Evolutionary conservation across 2,113 vertebrate species (phyloP), one percentile per base, ranked within the genome.

Genomic region (Python bivittatus): DNA sequence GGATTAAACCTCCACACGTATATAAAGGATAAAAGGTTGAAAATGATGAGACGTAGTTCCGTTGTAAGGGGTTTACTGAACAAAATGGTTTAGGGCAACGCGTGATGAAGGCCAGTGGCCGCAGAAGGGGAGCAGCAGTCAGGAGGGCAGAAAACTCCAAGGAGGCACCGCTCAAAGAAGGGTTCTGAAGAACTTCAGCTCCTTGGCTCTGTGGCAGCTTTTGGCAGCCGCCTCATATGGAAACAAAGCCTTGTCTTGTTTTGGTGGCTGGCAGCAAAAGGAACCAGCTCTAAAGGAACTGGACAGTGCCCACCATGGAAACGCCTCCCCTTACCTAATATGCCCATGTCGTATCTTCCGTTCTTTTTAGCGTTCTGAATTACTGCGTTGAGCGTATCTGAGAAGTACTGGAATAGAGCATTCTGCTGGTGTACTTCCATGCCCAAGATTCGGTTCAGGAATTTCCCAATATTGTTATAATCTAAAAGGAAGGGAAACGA

Each of bases 381-480:
- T 86, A 99, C 99, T 4, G 99, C 99, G 52, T 97, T 98, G 83
- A 99, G 97, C 0, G 99, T 99, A 95, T 99, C 99, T 0, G 99
- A 98, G 86, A 99, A 99, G 96, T 99, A 99, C 97, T 99, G 99
- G 97, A 99, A 99, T 84, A 99, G 96, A 0, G 99, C 98, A 12
- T 99, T 99, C 96, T 99, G 99, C 91, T 99, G 99, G 92, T 99
- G 99, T 1, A 99, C 99, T 95, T 98, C 99, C 99, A 99, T 99
- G 11, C 99, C 99, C 95, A 99, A 96, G 94, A 99, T 99, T 88
- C 99, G 98, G 94, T 99, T 99, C 92, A 99, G 97, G 94, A 99
- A 99, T 95, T 99, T 99, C 87, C 99, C 99, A 44, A 99, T 99
- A 92, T 99, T 99, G 97, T 99, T 99, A 96, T 99, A 99, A 97